These are phyloP conservation scores for Colaptes auratus DNA, from an alignment of 2,113 vertebrate species.

Conservation along the genomic window DNA sequence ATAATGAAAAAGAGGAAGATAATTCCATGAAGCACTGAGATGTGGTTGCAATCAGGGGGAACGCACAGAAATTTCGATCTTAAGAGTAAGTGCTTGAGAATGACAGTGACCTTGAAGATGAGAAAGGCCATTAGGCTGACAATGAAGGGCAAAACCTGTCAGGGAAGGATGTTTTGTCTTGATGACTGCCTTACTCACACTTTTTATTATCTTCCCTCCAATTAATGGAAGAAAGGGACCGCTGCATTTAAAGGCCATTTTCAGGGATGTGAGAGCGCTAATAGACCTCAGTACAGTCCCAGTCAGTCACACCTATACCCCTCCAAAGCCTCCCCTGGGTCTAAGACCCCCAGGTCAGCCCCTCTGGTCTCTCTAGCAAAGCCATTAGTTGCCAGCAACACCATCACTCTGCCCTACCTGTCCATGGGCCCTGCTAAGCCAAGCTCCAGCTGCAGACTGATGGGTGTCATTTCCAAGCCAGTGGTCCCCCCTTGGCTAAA, in stretches of 20 bases:
- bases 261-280: not conserved
- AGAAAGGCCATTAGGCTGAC: not conserved
- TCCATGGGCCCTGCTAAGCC: not conserved
- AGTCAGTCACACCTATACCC: accelerated
- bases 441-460: not conserved
- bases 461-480: not conserved
- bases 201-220: not conserved
- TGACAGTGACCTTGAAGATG: not conserved
- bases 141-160: not conserved
- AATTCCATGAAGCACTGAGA: not conserved
- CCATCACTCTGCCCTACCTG: not conserved
- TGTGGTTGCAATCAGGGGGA: not conserved
- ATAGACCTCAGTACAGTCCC: not conserved
- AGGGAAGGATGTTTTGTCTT: not conserved
- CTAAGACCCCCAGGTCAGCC: not conserved
- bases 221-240: not conserved
- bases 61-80: not conserved
- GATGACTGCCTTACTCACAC: not conserved
- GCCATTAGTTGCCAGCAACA: accelerated
- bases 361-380: too few relatives aligned
- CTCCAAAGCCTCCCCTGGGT: too few relatives aligned
- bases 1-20: not conserved
- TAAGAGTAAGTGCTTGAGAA: not conserved
- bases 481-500: not conserved
- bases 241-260: not conserved